Percentiles rank a stretch among this genome's conserved stretches.
phyloP scores from a whole-genome alignment of 2,113 vertebrate genomes.

The Sceloporus tristichus region DNA sequence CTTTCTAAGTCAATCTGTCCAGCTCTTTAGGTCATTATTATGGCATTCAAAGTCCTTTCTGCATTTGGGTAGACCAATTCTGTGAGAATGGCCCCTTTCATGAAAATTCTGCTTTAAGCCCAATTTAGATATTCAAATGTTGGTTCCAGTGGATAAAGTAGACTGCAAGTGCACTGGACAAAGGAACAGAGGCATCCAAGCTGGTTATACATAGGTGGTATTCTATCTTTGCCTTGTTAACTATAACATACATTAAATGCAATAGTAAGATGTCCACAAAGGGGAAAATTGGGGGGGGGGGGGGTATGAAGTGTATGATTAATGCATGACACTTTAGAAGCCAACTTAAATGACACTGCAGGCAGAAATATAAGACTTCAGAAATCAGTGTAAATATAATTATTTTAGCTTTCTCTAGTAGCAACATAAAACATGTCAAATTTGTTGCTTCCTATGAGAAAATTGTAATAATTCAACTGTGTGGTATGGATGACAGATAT shows the following conservation, averaged over 20 bases:
- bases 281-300: conserved; percentile 1
- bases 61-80: not conserved
- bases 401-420: not conserved
- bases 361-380: conserved; percentile 47
- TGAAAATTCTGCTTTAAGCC: too few species aligned
- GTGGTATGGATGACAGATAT: not conserved
- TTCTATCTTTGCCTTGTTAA: not conserved
- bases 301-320: conserved; percentile 25
- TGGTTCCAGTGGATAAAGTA: too few species aligned
- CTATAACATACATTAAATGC: conserved; percentile 16
- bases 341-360: conserved; percentile 41
- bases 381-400: conserved; percentile 5
- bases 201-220: not conserved
- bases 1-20: not conserved
- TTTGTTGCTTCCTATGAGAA: not conserved
- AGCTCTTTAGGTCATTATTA: not conserved
- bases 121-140: too few species aligned
- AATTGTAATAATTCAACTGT: not conserved
- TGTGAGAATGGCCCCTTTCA: not conserved
- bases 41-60: not conserved
- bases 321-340: conserved; percentile 51
- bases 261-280: conserved; percentile 34
- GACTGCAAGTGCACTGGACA: not conserved
- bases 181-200: not conserved
- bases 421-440: not conserved